Percentiles rank a stretch among this genome's conserved stretches.
Evolutionary conservation across 2,888 invertebrate species (phyloP).

Genomic region (Lasiommata megera): DNA sequence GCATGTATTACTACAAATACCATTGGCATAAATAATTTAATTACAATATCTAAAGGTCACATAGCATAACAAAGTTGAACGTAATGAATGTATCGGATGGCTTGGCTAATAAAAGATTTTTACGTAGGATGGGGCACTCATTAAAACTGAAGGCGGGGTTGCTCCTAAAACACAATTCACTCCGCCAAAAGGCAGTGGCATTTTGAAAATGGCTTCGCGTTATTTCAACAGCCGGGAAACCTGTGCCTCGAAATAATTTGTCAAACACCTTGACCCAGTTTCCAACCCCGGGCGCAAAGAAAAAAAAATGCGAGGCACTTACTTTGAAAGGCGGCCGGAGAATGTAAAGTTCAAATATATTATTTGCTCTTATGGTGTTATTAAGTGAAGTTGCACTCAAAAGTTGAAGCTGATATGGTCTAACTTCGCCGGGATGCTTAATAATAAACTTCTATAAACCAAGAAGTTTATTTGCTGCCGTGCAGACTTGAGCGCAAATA

Average conservation of each 20-base stretch:
- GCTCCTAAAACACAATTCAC: constrained; percentile 35
- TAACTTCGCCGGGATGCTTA: constrained; percentile 10
- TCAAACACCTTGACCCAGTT: constrained; percentile 58
- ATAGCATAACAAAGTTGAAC: neutral
- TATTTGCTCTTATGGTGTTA: constrained; percentile 17
- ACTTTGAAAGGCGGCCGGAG: constrained; percentile 23
- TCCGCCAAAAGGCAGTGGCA: constrained; percentile 47
- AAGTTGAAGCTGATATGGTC: constrained; percentile 10
- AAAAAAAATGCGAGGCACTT: constrained; percentile 30
- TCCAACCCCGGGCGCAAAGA: constrained; percentile 29
- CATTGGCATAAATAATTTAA: too few species aligned
- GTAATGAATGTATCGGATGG: constrained; percentile 9
- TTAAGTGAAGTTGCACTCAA: constrained; percentile 16
- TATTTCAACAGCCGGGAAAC: constrained; percentile 53
- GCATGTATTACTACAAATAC: too few species aligned
- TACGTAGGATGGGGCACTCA: constrained; percentile 30
- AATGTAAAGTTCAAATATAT: constrained; percentile 25
- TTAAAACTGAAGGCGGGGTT: constrained; percentile 30
- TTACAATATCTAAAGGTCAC: neutral
- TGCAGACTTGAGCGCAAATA: neutral
- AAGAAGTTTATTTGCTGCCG: constrained; percentile 6
- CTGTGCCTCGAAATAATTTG: constrained; percentile 56
- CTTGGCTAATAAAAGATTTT: constrained; percentile 25
- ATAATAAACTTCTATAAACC: constrained; percentile 15
- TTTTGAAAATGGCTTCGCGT: constrained; percentile 54